phyloP scores from a whole-genome alignment of 2,888 invertebrate species.

The Plagodis pulveraria region DNA sequence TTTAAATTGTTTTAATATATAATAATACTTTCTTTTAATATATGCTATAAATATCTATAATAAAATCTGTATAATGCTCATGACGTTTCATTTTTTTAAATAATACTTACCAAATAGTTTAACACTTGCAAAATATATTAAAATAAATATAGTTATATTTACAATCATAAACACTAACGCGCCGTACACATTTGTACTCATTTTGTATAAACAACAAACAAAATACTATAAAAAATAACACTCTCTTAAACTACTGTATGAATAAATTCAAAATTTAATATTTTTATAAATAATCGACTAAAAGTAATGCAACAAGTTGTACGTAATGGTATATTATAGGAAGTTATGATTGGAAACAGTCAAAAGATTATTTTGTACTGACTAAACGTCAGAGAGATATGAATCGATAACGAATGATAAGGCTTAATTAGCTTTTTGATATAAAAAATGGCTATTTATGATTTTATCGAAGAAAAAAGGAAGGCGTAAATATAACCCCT shows the following conservation, averaged over 20 bases:
- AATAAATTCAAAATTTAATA: too few species aligned
- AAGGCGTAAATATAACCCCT: too few species aligned
- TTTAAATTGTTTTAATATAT: too few species aligned
- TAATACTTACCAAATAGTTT: conserved; percentile 64
- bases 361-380: background rate
- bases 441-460: background rate
- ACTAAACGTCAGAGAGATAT: conserved; percentile 3
- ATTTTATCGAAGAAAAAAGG: too few species aligned
- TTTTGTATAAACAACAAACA: too few species aligned
- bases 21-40: too few species aligned
- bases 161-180: conserved; percentile 59
- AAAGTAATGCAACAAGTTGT: conserved; percentile 1
- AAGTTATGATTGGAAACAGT: conserved; percentile 4
- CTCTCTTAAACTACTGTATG: too few species aligned
- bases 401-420: conserved; percentile 21
- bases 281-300: too few species aligned
- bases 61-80: too few species aligned
- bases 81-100: too few species aligned
- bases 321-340: conserved; percentile 3
- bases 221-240: too few species aligned
- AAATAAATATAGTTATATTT: conserved; percentile 62
- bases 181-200: conserved; percentile 47
- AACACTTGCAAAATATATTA: conserved; percentile 60
- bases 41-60: too few species aligned
- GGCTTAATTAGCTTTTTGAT: conserved; percentile 10